Evolutionary conservation across 2,113 vertebrate species (phyloP).

Genomic region (Sebastes schlegelii): DNA sequence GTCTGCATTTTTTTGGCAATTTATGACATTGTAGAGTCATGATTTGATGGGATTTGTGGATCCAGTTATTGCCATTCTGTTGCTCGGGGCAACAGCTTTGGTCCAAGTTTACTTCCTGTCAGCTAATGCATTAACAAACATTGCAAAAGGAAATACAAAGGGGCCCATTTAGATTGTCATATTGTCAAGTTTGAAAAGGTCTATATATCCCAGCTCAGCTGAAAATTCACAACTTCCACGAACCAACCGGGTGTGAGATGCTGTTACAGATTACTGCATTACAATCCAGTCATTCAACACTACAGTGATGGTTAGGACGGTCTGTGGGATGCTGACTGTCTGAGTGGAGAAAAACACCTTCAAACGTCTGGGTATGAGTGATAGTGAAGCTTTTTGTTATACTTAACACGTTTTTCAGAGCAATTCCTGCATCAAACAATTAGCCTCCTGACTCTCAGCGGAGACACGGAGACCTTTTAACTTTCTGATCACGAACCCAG

Average conservation of each 20-base stretch:
- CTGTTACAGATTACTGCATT: constrained; percentile 17
- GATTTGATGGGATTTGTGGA: constrained; percentile 24
- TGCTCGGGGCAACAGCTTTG: too few relatives aligned
- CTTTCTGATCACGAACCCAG: constrained; percentile 31
- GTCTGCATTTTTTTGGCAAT: constrained; percentile 1
- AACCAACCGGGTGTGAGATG: constrained; percentile 10
- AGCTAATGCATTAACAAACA: too few relatives aligned
- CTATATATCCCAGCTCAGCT: not conserved
- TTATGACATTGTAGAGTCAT: constrained; percentile 6
- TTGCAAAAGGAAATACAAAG: too few relatives aligned
- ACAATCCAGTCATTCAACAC: constrained; percentile 6
- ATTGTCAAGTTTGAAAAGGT: too few relatives aligned
- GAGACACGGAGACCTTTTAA: constrained; percentile 20
- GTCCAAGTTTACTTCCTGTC: too few relatives aligned
- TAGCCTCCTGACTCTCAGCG: not conserved
- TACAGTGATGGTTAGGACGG: not conserved
- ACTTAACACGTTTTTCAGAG: not conserved
- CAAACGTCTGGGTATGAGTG: not conserved
- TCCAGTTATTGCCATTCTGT: not conserved
- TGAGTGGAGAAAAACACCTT: constrained; percentile 5
- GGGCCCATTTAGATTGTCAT: too few relatives aligned
- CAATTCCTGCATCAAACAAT: constrained; percentile 8
- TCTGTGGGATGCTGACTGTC: not conserved
- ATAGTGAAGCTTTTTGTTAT: not conserved
- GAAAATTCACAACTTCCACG: constrained; percentile 18